Base-by-base conservation (phyloP, 92 coral and sea anemone genomes). In the Porites cylindrica region DNA sequence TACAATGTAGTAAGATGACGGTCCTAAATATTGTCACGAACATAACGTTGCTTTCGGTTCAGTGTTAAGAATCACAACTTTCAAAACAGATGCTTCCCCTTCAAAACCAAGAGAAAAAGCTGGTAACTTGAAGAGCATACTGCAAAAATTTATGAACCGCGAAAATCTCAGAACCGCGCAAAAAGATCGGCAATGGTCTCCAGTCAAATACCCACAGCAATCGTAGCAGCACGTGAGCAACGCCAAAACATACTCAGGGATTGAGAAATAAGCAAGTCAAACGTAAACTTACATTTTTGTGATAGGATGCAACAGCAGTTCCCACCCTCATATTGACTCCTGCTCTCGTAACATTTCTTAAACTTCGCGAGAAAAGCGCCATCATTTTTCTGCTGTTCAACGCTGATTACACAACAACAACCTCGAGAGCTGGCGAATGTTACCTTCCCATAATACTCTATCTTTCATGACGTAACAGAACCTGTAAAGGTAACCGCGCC, bases 271-370 rank as follows among this genome's bases (percentile, higher is more conserved):
- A 29, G 32, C 32, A 19, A 7, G 51, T 8, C 7, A 10, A 68
- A 69, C 1, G 20, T 54, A 18, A 63, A 88, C 97, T 92, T 77
- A 94, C 97, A 66, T 92, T 94, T 75, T 92, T 94, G 91, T 92
- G 95, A 74, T 94, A 94, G 8, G 50, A 82, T 50, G 93, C 91
- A 26, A 90, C 90, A 20, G 88, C 83, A 51, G 82, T 50, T 76
- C 78, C 85, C 43, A 81, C 66, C 80, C 83, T 89, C 58, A 76
- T 14, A 89, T 66, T 71, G 68, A 79, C 67, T 14, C 83, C 26
- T 51, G 87, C 51, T 56, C 92, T 88, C 23, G 93, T 83, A 17
- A 90, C 8, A 14, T 19, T 83, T 20, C 73, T 38, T 53, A 83
- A 51, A 74, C 63, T 63, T 10, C 2, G 72, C 50, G 73, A 61